Evolutionary conservation across 1,140 invertebrate genomes (phyloP).

Genomic region (Mesaphorura yosii): DNA sequence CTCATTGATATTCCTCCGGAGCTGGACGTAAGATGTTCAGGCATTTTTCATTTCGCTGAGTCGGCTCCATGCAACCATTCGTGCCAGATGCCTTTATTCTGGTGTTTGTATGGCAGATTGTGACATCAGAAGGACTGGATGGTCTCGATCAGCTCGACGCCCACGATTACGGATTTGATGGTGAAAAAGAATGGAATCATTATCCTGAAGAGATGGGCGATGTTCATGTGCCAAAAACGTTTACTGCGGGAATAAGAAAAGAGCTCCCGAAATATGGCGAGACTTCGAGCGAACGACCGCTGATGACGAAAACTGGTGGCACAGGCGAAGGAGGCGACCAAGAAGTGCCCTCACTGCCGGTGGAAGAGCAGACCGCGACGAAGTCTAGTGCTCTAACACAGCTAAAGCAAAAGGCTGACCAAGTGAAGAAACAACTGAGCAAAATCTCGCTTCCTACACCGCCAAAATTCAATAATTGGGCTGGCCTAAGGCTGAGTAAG

Average conservation of each 20-base stretch:
- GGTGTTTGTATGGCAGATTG: too few relatives aligned
- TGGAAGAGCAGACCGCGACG: conserved; percentile 6
- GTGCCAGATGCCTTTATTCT: too few relatives aligned
- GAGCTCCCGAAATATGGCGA: conserved; percentile 11
- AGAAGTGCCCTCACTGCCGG: neutral
- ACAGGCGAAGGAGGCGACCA: neutral
- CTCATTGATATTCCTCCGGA: conserved; percentile 30
- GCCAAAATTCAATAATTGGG: conserved; percentile 37
- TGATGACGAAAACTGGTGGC: conserved; percentile 8
- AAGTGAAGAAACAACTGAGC: conserved; percentile 37
- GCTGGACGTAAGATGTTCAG: conserved; percentile 22
- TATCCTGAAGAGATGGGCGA: conserved; percentile 9
- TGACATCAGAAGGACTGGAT: conserved; percentile 29
- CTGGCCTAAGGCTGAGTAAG: conserved; percentile 25
- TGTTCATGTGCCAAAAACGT: conserved; percentile 8
- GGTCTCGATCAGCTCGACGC: conserved; percentile 29
- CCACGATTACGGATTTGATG: conserved; percentile 25
- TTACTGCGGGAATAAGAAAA: conserved; percentile 23
- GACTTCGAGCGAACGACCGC: conserved; percentile 16
- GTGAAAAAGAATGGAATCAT: conserved; percentile 27
- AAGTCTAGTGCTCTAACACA: conserved; percentile 15
- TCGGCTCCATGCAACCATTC: too few relatives aligned
- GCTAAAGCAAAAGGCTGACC: conserved; percentile 14
- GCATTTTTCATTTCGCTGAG: neutral
- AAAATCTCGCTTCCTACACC: conserved; percentile 39